phyloP scores from a whole-genome alignment of 2,888 invertebrate species.

The Choreutis nemorana region DNA sequence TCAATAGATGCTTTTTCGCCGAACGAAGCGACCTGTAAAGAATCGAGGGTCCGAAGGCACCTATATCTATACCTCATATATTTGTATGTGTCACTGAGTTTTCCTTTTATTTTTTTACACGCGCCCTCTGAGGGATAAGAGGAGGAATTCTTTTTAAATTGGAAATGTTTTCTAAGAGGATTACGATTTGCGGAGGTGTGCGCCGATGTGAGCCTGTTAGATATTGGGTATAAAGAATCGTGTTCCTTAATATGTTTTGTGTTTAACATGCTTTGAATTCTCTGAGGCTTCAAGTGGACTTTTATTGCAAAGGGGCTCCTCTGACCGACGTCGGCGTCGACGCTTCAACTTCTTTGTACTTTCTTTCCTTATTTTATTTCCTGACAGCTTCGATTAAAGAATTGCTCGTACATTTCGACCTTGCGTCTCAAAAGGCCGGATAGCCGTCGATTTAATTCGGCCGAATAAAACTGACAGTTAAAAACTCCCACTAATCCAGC shows the following conservation, averaged over 20 bases:
- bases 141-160: slow-evolving; percentile 65
- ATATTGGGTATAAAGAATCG: slow-evolving; percentile 40
- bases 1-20: slow-evolving; percentile 65
- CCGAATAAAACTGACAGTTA: no score
- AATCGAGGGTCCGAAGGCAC: slow-evolving; percentile 43
- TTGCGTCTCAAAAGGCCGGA: no score
- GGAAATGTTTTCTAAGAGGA: slow-evolving; percentile 68
- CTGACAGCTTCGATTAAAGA: no score
- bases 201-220: slow-evolving; percentile 34
- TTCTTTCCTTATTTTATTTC: no score
- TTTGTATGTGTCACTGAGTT: slow-evolving; percentile 48
- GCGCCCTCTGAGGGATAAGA: slow-evolving; percentile 59
- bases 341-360: no score
- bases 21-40: slow-evolving; percentile 63
- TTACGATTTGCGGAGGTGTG: slow-evolving; percentile 63
- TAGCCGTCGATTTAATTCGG: no score
- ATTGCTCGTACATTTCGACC: no score
- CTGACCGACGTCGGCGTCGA: no score
- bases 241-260: slow-evolving; percentile 36
- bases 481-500: no score
- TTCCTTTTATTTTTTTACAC: slow-evolving; percentile 65
- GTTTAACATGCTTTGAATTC: slow-evolving; percentile 34
- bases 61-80: slow-evolving; percentile 15
- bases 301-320: slow-evolving; percentile 7
- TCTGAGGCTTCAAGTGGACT: slow-evolving; percentile 24